Conservation (phyloP, 35 echinoderm and acorn worm species). For the Heliocidaris erythrogramma region DNA sequence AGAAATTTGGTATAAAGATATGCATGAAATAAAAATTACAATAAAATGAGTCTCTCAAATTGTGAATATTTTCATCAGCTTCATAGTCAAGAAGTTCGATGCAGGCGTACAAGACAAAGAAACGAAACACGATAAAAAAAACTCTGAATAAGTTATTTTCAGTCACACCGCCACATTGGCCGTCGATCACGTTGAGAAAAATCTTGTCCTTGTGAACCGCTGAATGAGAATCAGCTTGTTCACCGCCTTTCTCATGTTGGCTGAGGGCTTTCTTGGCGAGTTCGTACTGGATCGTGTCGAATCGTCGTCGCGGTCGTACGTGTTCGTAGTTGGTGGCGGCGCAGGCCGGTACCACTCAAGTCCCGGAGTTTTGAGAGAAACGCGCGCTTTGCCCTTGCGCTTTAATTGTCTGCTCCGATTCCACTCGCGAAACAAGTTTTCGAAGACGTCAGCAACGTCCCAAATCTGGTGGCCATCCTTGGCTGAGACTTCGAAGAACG, state of each 20-base stretch:
- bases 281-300: not conserved
- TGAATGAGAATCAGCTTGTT: slow-evolving; percentile 47
- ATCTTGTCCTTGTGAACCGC: slow-evolving; percentile 31
- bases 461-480: slow-evolving; percentile 74
- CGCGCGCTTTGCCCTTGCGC: not conserved
- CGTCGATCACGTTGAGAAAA: slow-evolving; percentile 10
- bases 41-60: too few relatives aligned
- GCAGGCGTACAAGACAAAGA: not conserved
- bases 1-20: too few relatives aligned
- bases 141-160: too few relatives aligned
- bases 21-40: too few relatives aligned
- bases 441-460: slow-evolving; percentile 68
- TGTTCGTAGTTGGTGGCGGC: not conserved
- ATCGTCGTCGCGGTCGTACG: not conserved
- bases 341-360: not conserved
- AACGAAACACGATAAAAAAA: too few relatives aligned
- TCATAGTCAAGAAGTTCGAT: not conserved
- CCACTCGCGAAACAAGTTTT: slow-evolving; percentile 71
- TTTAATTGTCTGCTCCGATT: slow-evolving; percentile 36
- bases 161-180: too few relatives aligned
- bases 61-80: not conserved
- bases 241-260: slow-evolving; percentile 44
- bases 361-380: not conserved
- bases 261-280: not conserved
- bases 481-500: slow-evolving; percentile 81